A percentile compares a stretch with the other conserved stretches of the same genome.
Conservation (phyloP, 1,140 invertebrate genomes). For the Aphidius ervi region DNA sequence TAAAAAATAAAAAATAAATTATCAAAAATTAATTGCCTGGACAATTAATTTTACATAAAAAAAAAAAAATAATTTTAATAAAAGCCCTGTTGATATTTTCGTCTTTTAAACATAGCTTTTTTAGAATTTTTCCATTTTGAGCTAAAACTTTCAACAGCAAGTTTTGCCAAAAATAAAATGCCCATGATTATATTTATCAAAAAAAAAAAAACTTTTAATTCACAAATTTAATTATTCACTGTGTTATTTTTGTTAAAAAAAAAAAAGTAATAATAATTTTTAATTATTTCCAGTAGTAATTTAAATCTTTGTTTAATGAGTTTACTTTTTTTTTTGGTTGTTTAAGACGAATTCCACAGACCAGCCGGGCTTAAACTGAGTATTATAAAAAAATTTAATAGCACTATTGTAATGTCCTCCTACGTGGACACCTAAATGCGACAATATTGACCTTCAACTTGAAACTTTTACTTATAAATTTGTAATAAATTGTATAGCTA, state of each 20-base stretch:
- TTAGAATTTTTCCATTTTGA: constrained; percentile 32
- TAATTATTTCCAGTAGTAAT: too few species aligned
- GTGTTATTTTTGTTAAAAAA: too few species aligned
- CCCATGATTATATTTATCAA: constrained; percentile 29
- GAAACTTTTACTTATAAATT: constrained; percentile 6
- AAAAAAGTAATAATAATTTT: neutral
- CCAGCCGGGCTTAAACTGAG: constrained; percentile 19
- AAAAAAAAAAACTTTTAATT: neutral
- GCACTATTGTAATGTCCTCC: neutral
- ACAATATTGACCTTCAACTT: constrained; percentile 13
- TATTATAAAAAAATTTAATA: neutral
- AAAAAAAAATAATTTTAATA: constrained; percentile 25
- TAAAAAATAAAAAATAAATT: too few species aligned
- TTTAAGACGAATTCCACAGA: constrained; percentile 16
- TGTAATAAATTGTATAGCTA: constrained; percentile 16
- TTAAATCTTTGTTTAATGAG: too few species aligned
- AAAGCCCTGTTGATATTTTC: constrained; percentile 39
- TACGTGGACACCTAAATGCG: constrained; percentile 3
- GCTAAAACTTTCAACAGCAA: constrained; percentile 31
- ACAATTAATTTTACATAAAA: neutral
- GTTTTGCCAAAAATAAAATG: constrained; percentile 37
- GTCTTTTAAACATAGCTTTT: constrained; percentile 33
- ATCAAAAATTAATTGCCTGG: neutral
- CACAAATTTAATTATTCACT: neutral
- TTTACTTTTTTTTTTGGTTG: too few species aligned